Conservation (phyloP, 2,888 invertebrate genomes). For the Ochropleura leucogaster region DNA sequence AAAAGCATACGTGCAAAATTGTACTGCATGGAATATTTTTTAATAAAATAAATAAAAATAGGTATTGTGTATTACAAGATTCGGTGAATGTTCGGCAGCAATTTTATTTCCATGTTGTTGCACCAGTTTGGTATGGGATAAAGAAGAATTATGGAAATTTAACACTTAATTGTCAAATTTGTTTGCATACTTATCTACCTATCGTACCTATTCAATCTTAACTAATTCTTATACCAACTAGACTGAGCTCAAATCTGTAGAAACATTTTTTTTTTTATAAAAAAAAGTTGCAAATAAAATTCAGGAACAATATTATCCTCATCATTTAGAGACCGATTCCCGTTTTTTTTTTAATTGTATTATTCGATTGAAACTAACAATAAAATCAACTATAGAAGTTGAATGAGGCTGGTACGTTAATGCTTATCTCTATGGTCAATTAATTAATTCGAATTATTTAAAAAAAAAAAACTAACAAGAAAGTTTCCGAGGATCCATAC, state of each 20-base stretch:
- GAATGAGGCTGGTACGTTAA: background rate
- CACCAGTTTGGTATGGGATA: conserved; percentile 23
- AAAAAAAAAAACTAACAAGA: background rate
- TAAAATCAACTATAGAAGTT: conserved; percentile 12
- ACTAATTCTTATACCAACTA: no score
- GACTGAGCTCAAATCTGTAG: no score
- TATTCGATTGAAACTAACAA: background rate
- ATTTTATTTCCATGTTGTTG: conserved; percentile 40
- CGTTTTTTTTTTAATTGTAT: background rate
- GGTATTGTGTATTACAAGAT: conserved; percentile 7
- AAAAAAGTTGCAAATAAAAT: background rate
- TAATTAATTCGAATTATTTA: background rate
- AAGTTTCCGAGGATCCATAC: no score
- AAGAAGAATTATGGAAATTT: conserved; percentile 13
- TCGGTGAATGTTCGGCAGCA: conserved; percentile 34
- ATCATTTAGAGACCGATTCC: background rate
- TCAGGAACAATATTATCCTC: background rate
- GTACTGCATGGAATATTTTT: background rate
- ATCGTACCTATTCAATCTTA: no score
- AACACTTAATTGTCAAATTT: background rate
- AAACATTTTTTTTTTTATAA: no score
- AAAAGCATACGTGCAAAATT: background rate
- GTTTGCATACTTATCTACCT: no score
- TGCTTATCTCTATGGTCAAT: background rate
- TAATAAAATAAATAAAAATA: background rate